Evolutionary conservation across 2,797 vertebrate genomes (phyloP), one percentile per base, ranked within the genome.

Genomic region (Neostethus bicornis): DNA sequence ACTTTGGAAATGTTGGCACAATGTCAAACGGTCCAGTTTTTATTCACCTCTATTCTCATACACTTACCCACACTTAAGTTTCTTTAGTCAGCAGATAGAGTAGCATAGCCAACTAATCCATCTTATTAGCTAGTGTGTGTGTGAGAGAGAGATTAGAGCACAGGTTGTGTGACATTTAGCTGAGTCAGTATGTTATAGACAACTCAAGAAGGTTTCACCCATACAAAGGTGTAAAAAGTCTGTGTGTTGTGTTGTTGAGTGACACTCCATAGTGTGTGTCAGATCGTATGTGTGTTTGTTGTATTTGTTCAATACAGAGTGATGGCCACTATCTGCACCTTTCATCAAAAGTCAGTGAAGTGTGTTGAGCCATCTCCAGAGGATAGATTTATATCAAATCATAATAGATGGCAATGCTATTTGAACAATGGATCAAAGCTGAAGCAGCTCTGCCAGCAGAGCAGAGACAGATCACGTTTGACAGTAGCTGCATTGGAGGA

Each of bases 351-450:
- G 61, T 84, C 84, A 84, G 70, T 83, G 19, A 34, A 75, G 77
- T 88, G 80, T 86, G 85, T 82, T 71, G 61, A 68, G 56, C 79
- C 61, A 68, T 81, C 67, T 61, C 61, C 76, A 57, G 66, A 80
- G 67, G 84, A 83, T 80, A 64, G 75, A 80, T 73, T 77, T 71
- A 72, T 81, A 84, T 81, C 80, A 78, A 81, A 86, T 80, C 74
- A 76, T 77, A 87, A 84, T 84, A 80, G 80, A 89, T 85, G 70
- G 77, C 52, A 25, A 53, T 43, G 58, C 74, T 73, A 64, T 87
- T 85, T 85, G 72, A 85, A 76, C 83, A 81, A 81, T 88, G 76
- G 84, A 80, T 89, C 85, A 84, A 64, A 81, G 75, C 78, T 71
- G 73, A 76, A 85, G 62, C 73, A 68, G 74, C 58, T 67, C 73